phyloP scores from a whole-genome alignment of 2,113 vertebrate species.

The Thalassoma bifasciatum region DNA sequence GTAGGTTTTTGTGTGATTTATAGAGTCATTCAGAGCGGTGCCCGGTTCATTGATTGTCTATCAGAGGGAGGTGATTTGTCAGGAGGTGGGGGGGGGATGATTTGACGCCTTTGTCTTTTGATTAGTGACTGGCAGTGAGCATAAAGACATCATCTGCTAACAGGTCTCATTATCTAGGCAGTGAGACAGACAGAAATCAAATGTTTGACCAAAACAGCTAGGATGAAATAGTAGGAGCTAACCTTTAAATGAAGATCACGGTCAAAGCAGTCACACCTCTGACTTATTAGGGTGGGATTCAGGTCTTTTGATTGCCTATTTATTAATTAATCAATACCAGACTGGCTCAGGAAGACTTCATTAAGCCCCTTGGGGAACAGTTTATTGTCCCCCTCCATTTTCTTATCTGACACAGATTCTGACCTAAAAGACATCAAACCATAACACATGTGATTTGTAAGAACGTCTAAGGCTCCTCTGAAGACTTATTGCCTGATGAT shows the following conservation, averaged over 20 bases:
- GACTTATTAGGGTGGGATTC: not conserved
- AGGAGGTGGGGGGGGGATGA: slow-evolving; percentile 10
- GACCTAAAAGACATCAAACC: not conserved
- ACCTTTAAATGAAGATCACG: not conserved
- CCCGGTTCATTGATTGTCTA: slow-evolving; percentile 42
- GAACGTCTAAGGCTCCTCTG: no score
- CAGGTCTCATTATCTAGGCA: not conserved
- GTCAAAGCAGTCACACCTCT: not conserved
- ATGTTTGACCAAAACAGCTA: not conserved
- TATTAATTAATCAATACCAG: not conserved
- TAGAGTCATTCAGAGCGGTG: slow-evolving; percentile 18
- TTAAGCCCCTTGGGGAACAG: not conserved
- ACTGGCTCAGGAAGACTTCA: not conserved
- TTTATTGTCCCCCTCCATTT: not conserved
- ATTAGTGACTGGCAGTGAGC: slow-evolving; percentile 31
- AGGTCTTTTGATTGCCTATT: not conserved
- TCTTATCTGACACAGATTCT: not conserved
- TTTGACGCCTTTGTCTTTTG: slow-evolving; percentile 37
- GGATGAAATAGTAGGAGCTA: not conserved
- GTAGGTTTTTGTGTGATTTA: slow-evolving; percentile 44
- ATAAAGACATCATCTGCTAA: slow-evolving; percentile 16
- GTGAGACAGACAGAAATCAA: not conserved
- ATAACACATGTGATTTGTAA: not conserved
- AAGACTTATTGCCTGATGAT: no score
- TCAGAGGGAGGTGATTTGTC: slow-evolving; percentile 43